A percentile compares a stretch with the other conserved stretches of the same genome.
These are phyloP conservation scores for Pollenia griseotomentosa DNA, from an alignment of 2,888 invertebrate genomes.

Conservation along the genomic window DNA sequence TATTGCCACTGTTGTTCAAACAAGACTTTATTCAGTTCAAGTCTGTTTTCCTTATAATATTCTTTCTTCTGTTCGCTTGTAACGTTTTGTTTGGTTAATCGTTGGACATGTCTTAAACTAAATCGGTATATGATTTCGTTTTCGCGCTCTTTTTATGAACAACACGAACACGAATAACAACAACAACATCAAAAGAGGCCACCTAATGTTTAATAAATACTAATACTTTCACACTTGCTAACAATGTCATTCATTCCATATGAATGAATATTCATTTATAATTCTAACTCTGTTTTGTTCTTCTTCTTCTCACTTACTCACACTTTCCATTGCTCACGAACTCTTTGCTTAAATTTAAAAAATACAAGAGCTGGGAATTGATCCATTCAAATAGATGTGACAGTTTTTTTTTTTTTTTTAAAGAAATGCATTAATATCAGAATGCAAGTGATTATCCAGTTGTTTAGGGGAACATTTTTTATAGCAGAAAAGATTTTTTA, in stretches of 20 bases:
- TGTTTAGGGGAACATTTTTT: background rate
- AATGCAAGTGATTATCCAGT: conserved; percentile 4
- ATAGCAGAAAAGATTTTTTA: background rate
- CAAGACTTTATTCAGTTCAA: no score
- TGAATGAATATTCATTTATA: conserved; percentile 32
- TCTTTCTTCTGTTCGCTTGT: conserved; percentile 50
- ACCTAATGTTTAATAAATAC: conserved; percentile 66
- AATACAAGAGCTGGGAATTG: conserved; percentile 31
- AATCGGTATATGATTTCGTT: conserved; percentile 73
- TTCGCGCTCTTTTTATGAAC: conserved; percentile 64
- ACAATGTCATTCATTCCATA: conserved; percentile 78
- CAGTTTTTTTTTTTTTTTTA: conserved; percentile 19
- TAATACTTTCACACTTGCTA: conserved; percentile 84
- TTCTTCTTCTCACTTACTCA: background rate
- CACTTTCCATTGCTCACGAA: background rate
- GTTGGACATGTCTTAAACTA: conserved; percentile 70
- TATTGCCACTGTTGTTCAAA: conserved; percentile 36
- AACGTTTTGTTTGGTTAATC: conserved; percentile 71
- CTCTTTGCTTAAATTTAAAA: background rate
- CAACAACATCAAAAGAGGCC: conserved; percentile 38
- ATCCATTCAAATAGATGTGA: conserved; percentile 43
- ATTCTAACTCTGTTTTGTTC: background rate
- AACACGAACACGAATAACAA: conserved; percentile 10
- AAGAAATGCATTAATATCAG: conserved; percentile 13
- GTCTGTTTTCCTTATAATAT: background rate